Evolutionary conservation across 2,888 invertebrate genomes (phyloP).

Genomic region (Yponomeuta malinellus): DNA sequence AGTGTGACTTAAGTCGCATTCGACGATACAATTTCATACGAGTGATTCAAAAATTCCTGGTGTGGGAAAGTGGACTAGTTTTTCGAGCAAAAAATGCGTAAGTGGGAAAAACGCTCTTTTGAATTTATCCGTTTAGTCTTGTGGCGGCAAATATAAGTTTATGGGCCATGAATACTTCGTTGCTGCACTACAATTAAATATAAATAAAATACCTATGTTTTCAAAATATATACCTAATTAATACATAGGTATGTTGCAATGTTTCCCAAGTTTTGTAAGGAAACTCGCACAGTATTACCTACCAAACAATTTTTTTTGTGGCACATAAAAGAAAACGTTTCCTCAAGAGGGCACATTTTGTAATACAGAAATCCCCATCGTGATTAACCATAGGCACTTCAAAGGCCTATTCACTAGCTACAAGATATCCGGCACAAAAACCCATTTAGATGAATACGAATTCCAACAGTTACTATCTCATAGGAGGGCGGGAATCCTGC

Average conservation of each 20-base stretch:
- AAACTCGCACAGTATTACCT: neutral
- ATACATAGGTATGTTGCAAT: too few relatives aligned
- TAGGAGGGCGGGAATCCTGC: constrained; percentile 34
- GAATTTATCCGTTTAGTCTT: too few relatives aligned
- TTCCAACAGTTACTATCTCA: constrained; percentile 43
- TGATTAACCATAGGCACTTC: constrained; percentile 35
- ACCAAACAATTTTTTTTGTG: constrained; percentile 15
- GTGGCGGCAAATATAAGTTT: too few relatives aligned
- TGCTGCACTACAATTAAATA: too few relatives aligned
- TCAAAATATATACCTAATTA: too few relatives aligned
- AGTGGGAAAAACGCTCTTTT: neutral
- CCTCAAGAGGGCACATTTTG: constrained; percentile 22
- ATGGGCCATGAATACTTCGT: too few relatives aligned
- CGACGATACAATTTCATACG: too few relatives aligned
- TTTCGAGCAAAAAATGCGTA: constrained; percentile 23
- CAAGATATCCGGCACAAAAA: constrained; percentile 46
- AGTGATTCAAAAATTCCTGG: too few relatives aligned
- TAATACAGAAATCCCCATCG: constrained; percentile 28
- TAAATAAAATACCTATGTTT: too few relatives aligned
- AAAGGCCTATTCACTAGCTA: constrained; percentile 45
- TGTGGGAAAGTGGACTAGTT: constrained; percentile 36
- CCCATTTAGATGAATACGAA: constrained; percentile 60
- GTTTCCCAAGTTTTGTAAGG: too few relatives aligned
- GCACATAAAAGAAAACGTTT: constrained; percentile 31
- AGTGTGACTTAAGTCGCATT: too few relatives aligned